Base-by-base conservation (phyloP, 2,888 invertebrate species). In the Teleiodes luculella region DNA sequence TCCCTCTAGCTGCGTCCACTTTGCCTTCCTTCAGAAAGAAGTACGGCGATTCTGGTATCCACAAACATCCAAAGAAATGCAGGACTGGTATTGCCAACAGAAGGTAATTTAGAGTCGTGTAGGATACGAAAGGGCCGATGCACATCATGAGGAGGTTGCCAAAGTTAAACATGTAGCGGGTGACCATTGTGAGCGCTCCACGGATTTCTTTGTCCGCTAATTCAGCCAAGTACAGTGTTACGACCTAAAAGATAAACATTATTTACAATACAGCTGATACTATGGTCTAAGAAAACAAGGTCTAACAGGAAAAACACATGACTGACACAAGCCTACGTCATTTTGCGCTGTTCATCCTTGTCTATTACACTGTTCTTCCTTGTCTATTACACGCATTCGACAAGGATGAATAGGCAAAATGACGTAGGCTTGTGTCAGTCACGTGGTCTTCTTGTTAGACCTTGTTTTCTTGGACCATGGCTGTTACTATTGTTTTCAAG, bases 41-140 rank as follows among this genome's bases (percentile, higher is more conserved):
- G 63, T 92, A 92, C 0, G 92, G 92, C 0, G 92, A 91, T 63
- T 92, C 92, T 0, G 92, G 92, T 69, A 92, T 90, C 78, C 89
- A 90, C 53, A 79, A 73, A 60, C 91, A 91, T 0, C 77, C 79
- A 0, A 74, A 35, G 48, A 91, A 86, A 64, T 89, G 91, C 1
- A 80, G 57, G 0, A 87, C 54, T 0, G 92, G 91, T 5, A 91
- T 58, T 0, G 76, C 59, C 6, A 88, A 58, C 8, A 91, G 74
- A 55, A 84, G 71, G 52, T 84, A 87, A 78, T 91, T 72, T 60
- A 86, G 41, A 55, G 80, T 63, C 0, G 64, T 59, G 55, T 82
- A 90, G 0, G 83, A 66, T 0, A 89, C 68, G 50, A 83, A 82
- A 0, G 88, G 74, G 0, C 90, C 90, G 0, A 86, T 60, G 0